Base-by-base conservation (phyloP, 1,140 invertebrate genomes). In the Pachyrhynchus sulphureomaculatus region DNA sequence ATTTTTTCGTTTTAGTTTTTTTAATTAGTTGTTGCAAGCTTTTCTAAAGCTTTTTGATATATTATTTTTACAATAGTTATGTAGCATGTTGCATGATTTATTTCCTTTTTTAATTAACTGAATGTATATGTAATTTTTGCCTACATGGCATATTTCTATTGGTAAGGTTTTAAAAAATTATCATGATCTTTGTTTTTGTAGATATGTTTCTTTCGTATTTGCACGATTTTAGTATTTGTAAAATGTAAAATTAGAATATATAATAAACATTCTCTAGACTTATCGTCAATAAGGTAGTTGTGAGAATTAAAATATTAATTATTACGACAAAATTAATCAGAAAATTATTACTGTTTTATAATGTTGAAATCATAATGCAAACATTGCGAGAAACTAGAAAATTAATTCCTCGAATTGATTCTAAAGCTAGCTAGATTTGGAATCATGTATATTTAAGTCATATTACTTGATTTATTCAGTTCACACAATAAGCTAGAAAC, bases 1-100 rank as follows among this genome's bases (percentile, higher is more conserved):
- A 68, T 64, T 61, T 78, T 73, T 76, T 70, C 74, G 34, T 37
- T 37, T 54, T 49, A n/a, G 15, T 49, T 26, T 52, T 4, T 37
- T 37, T 37, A 13, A 37, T 37, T 47, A 47, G 10, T 13, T 47
- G 2, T 23, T 49, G 47, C 47, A 34, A 26, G 32, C 6, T 1
- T 15, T 21, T 8, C 33, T 10, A 15, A 26, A 1, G 23, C 20
- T 41, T 55, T 36, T 44, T 37, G 9, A 33, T 47, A 24, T 53
- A 32, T 61, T 33, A 34, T 47, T 33, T 17, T 21, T 47, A n/a
- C 51, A 8, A n/a, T 56, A 41, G 18, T 34, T 51, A 15, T 24
- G 10, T 18, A 13, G 51, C 42, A 59, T 36, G 45, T 23, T 13
- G 49, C 56, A 65, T 63, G 64, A 21, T 21, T 9, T 59, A 32